Evolutionary conservation across 2,797 vertebrate species (phyloP).

Genomic region (Gymnocypris eckloni): DNA sequence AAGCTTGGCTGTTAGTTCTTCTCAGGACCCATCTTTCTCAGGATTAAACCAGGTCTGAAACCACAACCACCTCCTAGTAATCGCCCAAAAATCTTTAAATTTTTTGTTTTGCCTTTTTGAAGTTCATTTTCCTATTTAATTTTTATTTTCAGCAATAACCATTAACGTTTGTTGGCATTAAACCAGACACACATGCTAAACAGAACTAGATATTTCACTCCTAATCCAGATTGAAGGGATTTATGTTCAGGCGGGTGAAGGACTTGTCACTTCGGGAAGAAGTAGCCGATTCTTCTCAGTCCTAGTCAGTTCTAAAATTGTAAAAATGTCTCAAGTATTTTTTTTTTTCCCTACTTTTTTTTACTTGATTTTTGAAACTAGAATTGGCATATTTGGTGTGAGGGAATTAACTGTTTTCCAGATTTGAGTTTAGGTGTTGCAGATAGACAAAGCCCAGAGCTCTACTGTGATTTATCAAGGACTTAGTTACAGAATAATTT

Average conservation of each 20-base stretch:
- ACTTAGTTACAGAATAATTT: constrained; percentile 1
- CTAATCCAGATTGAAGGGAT: constrained; percentile 53
- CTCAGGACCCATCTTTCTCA: constrained; percentile 99
- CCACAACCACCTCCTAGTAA: constrained; percentile 92
- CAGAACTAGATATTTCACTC: constrained; percentile 64
- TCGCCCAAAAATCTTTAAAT: constrained; percentile 81
- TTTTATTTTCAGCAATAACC: constrained; percentile 66
- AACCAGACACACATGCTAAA: constrained; percentile 94
- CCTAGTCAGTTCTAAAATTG: not conserved
- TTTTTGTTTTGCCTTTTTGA: constrained; percentile 51
- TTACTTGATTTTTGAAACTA: not conserved
- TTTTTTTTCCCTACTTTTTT: not conserved
- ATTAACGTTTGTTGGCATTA: constrained; percentile 80
- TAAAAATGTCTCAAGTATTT: not conserved
- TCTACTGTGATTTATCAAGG: not conserved
- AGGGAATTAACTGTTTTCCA: not conserved
- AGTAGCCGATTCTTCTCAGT: constrained; percentile 9
- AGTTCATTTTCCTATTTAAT: constrained; percentile 27
- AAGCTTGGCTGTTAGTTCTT: constrained; percentile 99
- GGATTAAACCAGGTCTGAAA: constrained; percentile 99
- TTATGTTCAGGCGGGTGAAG: constrained; percentile 9
- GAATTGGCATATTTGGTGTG: not conserved
- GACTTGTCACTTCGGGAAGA: not conserved
- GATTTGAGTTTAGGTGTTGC: not conserved
- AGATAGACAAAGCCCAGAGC: not conserved